These are phyloP conservation scores for Ictalurus furcatus DNA, from an alignment of 2,113 vertebrate species.

Conservation along the genomic window DNA sequence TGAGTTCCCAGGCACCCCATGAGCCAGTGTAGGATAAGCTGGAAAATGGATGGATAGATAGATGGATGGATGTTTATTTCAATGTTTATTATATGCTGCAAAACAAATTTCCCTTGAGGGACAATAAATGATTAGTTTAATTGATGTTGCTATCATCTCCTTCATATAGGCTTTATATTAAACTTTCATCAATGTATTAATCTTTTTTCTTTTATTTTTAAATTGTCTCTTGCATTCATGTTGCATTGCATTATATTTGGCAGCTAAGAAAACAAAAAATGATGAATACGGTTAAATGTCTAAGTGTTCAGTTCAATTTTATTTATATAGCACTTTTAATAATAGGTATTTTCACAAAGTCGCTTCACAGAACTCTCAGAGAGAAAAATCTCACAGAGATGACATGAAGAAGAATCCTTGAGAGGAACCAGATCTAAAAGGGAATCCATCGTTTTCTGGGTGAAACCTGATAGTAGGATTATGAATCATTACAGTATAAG, in stretches of 20 bases:
- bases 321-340: neutral
- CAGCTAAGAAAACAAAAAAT: no score
- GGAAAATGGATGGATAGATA: no score
- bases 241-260: neutral
- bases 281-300: neutral
- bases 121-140: neutral
- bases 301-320: no score
- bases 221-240: neutral
- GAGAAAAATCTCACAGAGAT: neutral
- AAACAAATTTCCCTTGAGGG: neutral
- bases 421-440: neutral
- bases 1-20: no score
- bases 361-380: neutral
- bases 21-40: no score
- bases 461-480: neutral
- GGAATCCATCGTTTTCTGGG: neutral
- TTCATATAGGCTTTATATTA: neutral
- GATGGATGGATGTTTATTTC: neutral
- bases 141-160: neutral
- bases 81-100: neutral
- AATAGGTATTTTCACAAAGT: neutral
- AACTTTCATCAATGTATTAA: neutral
- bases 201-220: neutral
- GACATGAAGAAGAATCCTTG: neutral
- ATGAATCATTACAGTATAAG: neutral